Evolutionary conservation across 1,140 invertebrate species (phyloP).

Genomic region (Laupala kohalensis): DNA sequence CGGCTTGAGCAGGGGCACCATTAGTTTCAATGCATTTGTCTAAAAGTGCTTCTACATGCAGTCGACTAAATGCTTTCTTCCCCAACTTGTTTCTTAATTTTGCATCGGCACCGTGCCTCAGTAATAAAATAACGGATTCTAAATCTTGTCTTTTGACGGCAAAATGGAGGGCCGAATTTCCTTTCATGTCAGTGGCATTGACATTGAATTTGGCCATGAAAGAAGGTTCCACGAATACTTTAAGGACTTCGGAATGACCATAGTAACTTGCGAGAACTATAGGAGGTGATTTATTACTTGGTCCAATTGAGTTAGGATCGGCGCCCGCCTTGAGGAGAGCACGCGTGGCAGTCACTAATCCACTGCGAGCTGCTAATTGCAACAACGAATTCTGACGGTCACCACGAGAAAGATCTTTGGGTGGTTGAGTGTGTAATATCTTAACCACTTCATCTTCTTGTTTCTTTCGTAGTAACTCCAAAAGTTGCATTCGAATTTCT

Average conservation of each 20-base stretch:
- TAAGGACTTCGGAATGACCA: background rate
- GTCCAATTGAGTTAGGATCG: background rate
- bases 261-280: background rate
- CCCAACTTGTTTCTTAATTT: background rate
- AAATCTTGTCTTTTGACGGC: constrained; percentile 52
- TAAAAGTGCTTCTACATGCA: background rate
- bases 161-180: constrained; percentile 70
- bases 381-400: background rate
- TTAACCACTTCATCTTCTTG: background rate
- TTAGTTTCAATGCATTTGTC: background rate
- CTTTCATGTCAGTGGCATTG: constrained; percentile 51
- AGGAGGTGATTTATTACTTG: background rate
- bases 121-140: constrained; percentile 41
- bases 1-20: background rate
- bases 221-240: background rate
- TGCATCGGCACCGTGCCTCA: constrained; percentile 42
- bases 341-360: background rate
- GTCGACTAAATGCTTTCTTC: background rate
- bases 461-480: background rate
- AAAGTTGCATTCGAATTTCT: background rate
- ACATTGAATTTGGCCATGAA: constrained; percentile 30
- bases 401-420: background rate
- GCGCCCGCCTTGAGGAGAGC: background rate
- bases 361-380: background rate
- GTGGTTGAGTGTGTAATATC: background rate